Conservation (phyloP, 1,140 invertebrate genomes). For the Drosophila santomea region DNA sequence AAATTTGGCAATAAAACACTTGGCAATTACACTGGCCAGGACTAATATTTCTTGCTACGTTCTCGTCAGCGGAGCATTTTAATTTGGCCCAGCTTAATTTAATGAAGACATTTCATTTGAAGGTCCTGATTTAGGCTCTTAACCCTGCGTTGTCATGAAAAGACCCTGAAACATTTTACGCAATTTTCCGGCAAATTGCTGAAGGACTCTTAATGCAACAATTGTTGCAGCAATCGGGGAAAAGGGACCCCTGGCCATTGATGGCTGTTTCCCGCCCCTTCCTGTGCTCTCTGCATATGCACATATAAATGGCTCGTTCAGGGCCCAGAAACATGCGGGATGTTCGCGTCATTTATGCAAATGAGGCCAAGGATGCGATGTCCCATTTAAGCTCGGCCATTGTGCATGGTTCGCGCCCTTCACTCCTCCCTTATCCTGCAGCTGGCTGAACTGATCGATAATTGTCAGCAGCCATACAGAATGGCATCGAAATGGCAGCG, state of each 20-base stretch:
- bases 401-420: constrained; percentile 55
- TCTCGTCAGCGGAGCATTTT: constrained; percentile 68
- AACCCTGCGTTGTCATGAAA: not conserved
- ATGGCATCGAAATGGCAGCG: constrained; percentile 61
- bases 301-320: constrained; percentile 55
- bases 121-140: constrained; percentile 56
- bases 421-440: constrained; percentile 1
- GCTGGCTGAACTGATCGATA: constrained; percentile 66
- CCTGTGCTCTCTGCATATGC: constrained; percentile 26
- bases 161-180: constrained; percentile 25
- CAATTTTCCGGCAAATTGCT: constrained; percentile 22
- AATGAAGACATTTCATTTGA: constrained; percentile 71
- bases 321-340: constrained; percentile 51
- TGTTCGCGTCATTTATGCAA: constrained; percentile 75
- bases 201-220: constrained; percentile 68
- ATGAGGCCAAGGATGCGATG: constrained; percentile 77
- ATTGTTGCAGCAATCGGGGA: constrained; percentile 41
- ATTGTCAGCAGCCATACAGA: constrained; percentile 63
- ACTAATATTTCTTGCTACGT: constrained; percentile 43
- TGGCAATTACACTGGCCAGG: constrained; percentile 65
- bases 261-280: constrained; percentile 20
- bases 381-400: constrained; percentile 68
- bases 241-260: constrained; percentile 36
- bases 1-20: constrained; percentile 83
- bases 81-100: constrained; percentile 75